Conservation (phyloP, 2,113 vertebrate species). For the Ivindomyrus marchei region DNA sequence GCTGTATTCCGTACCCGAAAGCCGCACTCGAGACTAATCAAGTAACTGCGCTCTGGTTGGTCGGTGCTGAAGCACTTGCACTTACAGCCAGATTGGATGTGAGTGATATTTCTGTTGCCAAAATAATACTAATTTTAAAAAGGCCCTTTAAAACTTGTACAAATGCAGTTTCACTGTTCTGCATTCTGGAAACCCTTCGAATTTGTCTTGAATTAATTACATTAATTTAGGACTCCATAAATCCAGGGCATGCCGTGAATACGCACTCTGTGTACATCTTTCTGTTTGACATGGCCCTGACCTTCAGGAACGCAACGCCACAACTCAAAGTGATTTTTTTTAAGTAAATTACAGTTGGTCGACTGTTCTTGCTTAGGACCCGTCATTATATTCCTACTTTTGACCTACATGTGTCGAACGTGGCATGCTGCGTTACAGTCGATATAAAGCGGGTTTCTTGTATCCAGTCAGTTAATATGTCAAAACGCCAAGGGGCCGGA, state of each 20-base stretch:
- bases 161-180: neutral
- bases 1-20: constrained; percentile 25
- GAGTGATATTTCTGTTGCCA: constrained; percentile 39
- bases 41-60: constrained; percentile 32
- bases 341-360: neutral
- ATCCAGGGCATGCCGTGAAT: neutral
- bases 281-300: neutral
- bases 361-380: neutral
- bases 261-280: neutral
- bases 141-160: neutral
- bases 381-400: neutral
- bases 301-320: neutral
- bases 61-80: constrained; percentile 30
- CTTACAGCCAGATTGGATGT: constrained; percentile 27
- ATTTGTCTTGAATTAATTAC: neutral
- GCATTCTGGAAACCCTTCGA: neutral
- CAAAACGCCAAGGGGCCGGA: neutral
- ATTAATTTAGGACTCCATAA: neutral
- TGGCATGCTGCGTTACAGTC: neutral
- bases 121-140: constrained; percentile 25
- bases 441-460: neutral
- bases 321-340: neutral
- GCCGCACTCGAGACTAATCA: constrained; percentile 44
- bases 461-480: neutral
- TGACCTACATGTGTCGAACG: neutral